Percentiles rank a stretch among this genome's conserved stretches.
These are phyloP conservation scores for Sander lucioperca DNA, from an alignment of 2,113 vertebrate genomes.

Conservation along the genomic window DNA sequence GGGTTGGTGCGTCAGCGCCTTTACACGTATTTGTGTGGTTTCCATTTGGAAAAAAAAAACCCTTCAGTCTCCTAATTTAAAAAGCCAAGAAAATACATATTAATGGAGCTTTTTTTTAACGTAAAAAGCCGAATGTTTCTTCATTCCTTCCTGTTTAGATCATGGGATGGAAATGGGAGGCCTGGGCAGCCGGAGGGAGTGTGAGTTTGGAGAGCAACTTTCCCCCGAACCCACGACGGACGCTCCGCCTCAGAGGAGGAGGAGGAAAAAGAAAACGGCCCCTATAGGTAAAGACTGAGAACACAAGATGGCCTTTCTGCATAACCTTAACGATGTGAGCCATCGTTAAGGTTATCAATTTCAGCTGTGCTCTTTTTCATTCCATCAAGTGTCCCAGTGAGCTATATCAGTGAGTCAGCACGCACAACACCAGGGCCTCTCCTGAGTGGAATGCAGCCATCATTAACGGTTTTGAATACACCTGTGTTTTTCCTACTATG, in stretches of 20 bases:
- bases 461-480: too few relatives aligned
- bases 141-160: slow-evolving; percentile 67
- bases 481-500: too few relatives aligned
- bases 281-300: slow-evolving; percentile 63
- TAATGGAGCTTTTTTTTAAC: neutral
- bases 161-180: slow-evolving; percentile 83
- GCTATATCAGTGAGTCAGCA: too few relatives aligned
- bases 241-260: slow-evolving; percentile 84
- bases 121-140: neutral
- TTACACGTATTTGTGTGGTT: neutral
- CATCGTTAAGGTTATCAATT: too few relatives aligned
- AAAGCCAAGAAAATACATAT: neutral
- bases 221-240: slow-evolving; percentile 78
- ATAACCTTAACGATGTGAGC: too few relatives aligned
- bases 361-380: too few relatives aligned
- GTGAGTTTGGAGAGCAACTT: slow-evolving; percentile 83
- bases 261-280: slow-evolving; percentile 87
- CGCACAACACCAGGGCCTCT: too few relatives aligned
- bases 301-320: fast-evolving
- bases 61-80: neutral
- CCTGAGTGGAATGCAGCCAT: too few relatives aligned
- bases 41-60: too few relatives aligned
- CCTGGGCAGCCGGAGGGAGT: slow-evolving; percentile 74
- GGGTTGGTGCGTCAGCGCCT: too few relatives aligned
- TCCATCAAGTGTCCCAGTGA: too few relatives aligned